Base-by-base conservation (phyloP, 2,113 vertebrate genomes). In the Podiceps cristatus region DNA sequence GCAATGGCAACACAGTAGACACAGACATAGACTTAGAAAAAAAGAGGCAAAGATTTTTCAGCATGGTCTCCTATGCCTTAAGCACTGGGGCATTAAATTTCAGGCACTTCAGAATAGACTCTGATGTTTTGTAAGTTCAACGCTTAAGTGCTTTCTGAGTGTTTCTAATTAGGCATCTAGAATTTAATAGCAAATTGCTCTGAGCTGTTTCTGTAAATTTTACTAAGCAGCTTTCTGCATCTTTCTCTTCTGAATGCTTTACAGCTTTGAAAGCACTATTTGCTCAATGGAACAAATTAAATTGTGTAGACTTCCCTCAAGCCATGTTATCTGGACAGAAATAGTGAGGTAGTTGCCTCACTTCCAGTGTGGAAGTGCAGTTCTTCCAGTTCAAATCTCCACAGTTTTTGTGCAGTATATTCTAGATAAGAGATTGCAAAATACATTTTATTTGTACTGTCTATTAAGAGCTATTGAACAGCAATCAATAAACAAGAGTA, bases 371-470 rank as follows among this genome's bases (percentile, higher is more conserved):
- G 66, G 23, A 94, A 69, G 37, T 40, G 25, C 66, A 44, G 23
- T 64, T 85, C 76, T 77, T 92, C 49, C 73, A 60, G 27, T 56
- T 82, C 53, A 76, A 35, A 29, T 44, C 60, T 64, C 55, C 56
- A 13, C 16, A 13, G 66, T 2, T 88, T 85, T 42, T 88, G 42
- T 73, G 35, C 66, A 47, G 35, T 49, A 22, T 75, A 62, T 62
- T 75, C 53, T 73, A 91, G 91, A 82, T 93, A 95, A 94, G 80
- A 49, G 42, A 58, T 58, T 85, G n/a, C 62, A 93, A 83, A 94
- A 68, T 47, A 28, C 1, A 3, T 60, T 68, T 37, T 64, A 23
- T 82, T 60, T 89, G n/a, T 22, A 20, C 25, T 55, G 74, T n/a
- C 62, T 49, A 42, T 64, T 64, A 62, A 63, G 19, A 81, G 56